Evolutionary conservation across 2,113 vertebrate species (phyloP).

Genomic region (Python bivittatus): DNA sequence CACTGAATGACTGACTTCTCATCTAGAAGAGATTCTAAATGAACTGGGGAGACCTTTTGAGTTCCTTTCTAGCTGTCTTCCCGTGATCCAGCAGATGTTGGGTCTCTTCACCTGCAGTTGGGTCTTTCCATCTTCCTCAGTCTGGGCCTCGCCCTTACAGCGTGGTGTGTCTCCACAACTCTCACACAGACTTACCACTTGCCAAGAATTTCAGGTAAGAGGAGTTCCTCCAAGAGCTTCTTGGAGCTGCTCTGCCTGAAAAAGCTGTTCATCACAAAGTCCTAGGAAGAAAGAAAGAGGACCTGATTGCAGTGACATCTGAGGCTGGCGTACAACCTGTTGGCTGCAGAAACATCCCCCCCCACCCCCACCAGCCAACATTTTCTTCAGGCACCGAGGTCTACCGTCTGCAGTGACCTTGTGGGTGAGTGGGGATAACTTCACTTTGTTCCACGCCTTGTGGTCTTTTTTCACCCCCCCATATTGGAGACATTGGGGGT

Average conservation of each 20-base stretch:
- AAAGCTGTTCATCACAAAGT: slow-evolving; percentile 74
- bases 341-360: no score
- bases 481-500: no score
- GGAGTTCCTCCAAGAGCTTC: slow-evolving; percentile 75
- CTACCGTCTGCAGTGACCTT: no score
- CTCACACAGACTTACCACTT: slow-evolving; percentile 63
- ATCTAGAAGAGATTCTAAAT: not conserved
- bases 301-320: no score
- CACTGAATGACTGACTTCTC: not conserved
- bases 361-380: no score
- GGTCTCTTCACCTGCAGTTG: not conserved
- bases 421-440: no score
- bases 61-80: not conserved
- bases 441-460: no score
- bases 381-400: no score
- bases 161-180: rapidly evolving
- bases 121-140: not conserved
- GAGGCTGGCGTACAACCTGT: no score
- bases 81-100: not conserved
- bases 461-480: no score
- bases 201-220: slow-evolving; percentile 81
- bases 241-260: slow-evolving; percentile 62
- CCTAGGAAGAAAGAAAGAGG: slow-evolving; percentile 67
- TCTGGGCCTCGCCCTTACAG: not conserved
- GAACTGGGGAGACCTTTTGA: not conserved